Evolutionary conservation across 2,797 vertebrate genomes (phyloP).

Genomic region (Protonibea diacanthus): DNA sequence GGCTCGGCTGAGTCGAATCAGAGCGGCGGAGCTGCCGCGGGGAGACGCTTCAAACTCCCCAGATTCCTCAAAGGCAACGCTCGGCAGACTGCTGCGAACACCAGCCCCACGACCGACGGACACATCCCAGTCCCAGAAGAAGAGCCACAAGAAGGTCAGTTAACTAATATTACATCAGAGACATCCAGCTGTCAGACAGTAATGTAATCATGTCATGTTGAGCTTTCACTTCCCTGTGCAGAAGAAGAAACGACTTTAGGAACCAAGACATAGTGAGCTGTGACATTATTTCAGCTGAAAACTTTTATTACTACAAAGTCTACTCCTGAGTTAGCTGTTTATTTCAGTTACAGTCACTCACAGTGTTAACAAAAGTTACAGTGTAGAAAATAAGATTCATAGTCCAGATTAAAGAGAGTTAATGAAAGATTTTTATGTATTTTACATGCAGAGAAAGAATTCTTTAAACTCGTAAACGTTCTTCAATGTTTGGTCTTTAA

Average conservation of each 20-base stretch:
- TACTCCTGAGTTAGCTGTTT: too few species aligned
- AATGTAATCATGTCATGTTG: accelerated
- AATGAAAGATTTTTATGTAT: too few species aligned
- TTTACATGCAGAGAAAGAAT: too few species aligned
- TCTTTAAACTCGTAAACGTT: too few species aligned
- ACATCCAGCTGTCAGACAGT: background rate
- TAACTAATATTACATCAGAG: background rate
- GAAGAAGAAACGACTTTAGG: background rate
- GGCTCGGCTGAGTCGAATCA: background rate
- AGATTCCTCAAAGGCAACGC: background rate
- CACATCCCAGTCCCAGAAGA: accelerated
- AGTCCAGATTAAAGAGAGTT: too few species aligned
- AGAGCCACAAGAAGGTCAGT: slow-evolving; percentile 4
- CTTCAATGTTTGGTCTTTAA: too few species aligned
- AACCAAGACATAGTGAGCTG: background rate
- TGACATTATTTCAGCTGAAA: too few species aligned
- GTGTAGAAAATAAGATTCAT: background rate
- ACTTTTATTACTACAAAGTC: too few species aligned
- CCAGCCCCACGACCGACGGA: accelerated
- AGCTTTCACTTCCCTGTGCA: background rate
- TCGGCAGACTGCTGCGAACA: accelerated
- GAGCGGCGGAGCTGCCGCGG: accelerated
- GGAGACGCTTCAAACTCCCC: slow-evolving; percentile 20
- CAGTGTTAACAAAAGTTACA: background rate
- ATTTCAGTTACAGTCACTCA: background rate